phyloP scores from a whole-genome alignment of 1,140 invertebrate genomes.

The Neelides sp. region DNA sequence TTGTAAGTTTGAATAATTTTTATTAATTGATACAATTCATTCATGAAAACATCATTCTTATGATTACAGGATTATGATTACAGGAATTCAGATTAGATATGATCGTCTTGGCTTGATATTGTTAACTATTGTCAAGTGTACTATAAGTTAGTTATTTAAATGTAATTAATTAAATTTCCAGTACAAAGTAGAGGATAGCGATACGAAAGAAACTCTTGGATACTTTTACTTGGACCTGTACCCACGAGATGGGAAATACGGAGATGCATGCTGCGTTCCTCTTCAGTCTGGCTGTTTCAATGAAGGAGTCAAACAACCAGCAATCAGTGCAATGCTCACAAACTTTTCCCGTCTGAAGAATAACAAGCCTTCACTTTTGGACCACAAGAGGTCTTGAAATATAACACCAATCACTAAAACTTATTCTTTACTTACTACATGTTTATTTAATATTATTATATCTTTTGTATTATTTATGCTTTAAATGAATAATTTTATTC shows the following conservation, averaged over 20 bases:
- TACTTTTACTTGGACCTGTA: conserved; percentile 45
- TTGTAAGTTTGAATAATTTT: conserved; percentile 35
- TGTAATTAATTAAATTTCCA: too few relatives aligned
- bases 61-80: too few relatives aligned
- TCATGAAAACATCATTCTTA: conserved; percentile 8
- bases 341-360: conserved; percentile 44
- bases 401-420: too few relatives aligned
- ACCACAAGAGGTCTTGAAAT: conserved; percentile 41
- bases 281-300: conserved; percentile 39
- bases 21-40: conserved; percentile 1
- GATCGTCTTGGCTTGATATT: too few relatives aligned
- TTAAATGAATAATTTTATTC: not conserved
- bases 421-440: too few relatives aligned
- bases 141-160: too few relatives aligned
- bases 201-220: conserved; percentile 37
- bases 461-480: too few relatives aligned
- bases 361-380: conserved; percentile 41
- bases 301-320: conserved; percentile 34
- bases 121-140: too few relatives aligned
- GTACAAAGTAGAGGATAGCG: conserved; percentile 40
- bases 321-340: conserved; percentile 43
- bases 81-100: too few relatives aligned
- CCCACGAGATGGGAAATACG: conserved; percentile 45
- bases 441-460: too few relatives aligned
- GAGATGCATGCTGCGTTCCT: conserved; percentile 28